Evolutionary conservation across 2,113 vertebrate genomes (phyloP), one percentile per base, ranked within the genome.

Genomic region (Podilymbus podiceps): DNA sequence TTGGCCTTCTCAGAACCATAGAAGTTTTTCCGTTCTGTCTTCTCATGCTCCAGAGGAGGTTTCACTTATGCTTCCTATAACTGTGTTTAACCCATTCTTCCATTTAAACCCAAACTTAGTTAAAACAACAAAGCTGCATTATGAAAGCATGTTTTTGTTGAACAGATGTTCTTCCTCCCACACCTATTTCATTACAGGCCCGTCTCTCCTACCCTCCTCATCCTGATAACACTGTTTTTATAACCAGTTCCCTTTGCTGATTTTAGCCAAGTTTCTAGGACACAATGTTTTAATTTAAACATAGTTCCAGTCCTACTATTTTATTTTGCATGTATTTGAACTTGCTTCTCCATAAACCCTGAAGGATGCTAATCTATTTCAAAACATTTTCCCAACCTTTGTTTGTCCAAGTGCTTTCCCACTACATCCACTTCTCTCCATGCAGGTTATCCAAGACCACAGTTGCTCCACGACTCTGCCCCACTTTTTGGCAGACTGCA

Each of bases 251-350:
- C 74, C 53, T 84, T 77, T 91, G 56, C 87, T 73, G 92, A 92
- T 53, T 97, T 94, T 62, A 93, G 84, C 64, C 64, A 91, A 91
- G 47, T 84, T 95, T 95, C 86, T 82, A 77, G 74, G 44, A 92
- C 89, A 91, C 50, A 58, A 55, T 80, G 74, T 88, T 93, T 93
- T 88, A 79, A 91, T 88, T 94, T 83, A 96, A 94, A 87, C 52
- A 80, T 6, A 78, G 77, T 80, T 94, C 64, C 47, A 52, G 38
- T 81, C 68, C 82, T 49, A 85, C 0, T 0, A 59, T 88, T 94
- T 93, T 92, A 86, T 92, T 92, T 52, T 72, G 49, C 52, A 27
- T 68, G 56, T 85, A 82, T 80, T 53, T 88, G 24, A 94, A 92
- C 64, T 73, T 69, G 79, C 66, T 89, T 35, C 75, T 85, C 73